phyloP scores from a whole-genome alignment of 2,888 invertebrate species.

The Amiota mariae region DNA sequence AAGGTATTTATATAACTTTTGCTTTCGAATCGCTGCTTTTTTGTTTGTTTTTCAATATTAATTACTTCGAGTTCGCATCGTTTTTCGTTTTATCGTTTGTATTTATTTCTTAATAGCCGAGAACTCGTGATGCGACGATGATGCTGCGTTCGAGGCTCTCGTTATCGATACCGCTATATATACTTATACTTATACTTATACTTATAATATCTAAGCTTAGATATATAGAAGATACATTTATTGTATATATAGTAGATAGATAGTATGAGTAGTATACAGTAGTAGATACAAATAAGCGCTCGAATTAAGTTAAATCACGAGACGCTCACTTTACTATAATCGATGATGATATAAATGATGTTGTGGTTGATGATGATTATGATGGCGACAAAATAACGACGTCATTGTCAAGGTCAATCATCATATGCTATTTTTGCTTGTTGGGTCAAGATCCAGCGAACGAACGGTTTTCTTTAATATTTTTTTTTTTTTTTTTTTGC shows the following conservation, averaged over 20 bases:
- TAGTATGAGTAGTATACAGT: too few relatives aligned
- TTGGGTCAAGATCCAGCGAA: constrained; percentile 61
- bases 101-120: constrained; percentile 18
- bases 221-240: background rate
- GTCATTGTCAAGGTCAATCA: constrained; percentile 56
- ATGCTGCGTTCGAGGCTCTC: background rate
- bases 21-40: background rate
- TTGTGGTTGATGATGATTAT: too few relatives aligned
- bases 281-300: background rate
- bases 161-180: constrained; percentile 14
- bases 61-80: background rate
- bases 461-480: constrained; percentile 38
- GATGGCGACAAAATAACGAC: constrained; percentile 34
- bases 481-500: constrained; percentile 10
- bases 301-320: background rate
- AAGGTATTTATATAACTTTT: constrained; percentile 25
- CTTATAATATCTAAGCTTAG: background rate
- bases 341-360: too few relatives aligned
- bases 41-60: constrained; percentile 6
- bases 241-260: too few relatives aligned
- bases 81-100: background rate
- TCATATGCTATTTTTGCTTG: constrained; percentile 47
- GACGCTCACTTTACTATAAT: background rate
- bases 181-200: too few relatives aligned
- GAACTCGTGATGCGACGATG: constrained; percentile 16